Conservation (phyloP, 2,888 invertebrate genomes). For the Ectemnius continuus region DNA sequence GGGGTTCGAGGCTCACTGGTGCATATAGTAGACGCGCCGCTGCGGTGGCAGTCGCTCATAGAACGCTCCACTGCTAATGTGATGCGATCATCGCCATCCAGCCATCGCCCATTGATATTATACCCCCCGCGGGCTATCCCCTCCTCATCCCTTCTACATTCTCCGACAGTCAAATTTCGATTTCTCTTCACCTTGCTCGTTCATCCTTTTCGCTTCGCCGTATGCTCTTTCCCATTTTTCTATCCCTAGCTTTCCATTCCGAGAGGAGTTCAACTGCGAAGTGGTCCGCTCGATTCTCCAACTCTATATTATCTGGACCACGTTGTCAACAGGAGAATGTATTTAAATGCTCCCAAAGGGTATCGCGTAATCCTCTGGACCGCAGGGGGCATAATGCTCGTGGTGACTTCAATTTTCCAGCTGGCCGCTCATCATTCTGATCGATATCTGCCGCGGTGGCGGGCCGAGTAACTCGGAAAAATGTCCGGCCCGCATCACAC, state of each 20-base stretch:
- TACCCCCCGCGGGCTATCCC: constrained; percentile 46
- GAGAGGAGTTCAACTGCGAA: not conserved
- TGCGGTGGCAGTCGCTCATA: constrained; percentile 70
- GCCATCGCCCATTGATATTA: constrained; percentile 72
- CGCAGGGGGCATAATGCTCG: not conserved
- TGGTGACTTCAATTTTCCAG: constrained; percentile 14
- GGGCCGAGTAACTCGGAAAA: constrained; percentile 1
- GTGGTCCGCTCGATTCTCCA: not conserved
- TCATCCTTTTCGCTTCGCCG: too few species aligned
- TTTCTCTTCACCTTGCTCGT: constrained; percentile 17
- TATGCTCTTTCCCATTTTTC: too few species aligned
- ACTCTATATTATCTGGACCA: constrained; percentile 5
- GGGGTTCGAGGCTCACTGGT: constrained; percentile 24
- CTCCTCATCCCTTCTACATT: constrained; percentile 30
- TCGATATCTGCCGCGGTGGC: not conserved
- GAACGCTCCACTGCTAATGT: constrained; percentile 75
- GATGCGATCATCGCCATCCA: constrained; percentile 74
- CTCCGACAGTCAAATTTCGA: not conserved
- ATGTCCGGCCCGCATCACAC: not conserved
- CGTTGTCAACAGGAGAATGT: not conserved
- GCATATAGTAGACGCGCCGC: constrained; percentile 21
- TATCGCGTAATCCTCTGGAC: not conserved
- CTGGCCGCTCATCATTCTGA: not conserved
- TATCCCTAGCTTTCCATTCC: too few species aligned
- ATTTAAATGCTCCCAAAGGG: constrained; percentile 25